A percentile compares a stretch with the other conserved stretches of the same genome.
Evolutionary conservation across 2,888 invertebrate genomes (phyloP).

Genomic region (Amphimallon solstitiale): DNA sequence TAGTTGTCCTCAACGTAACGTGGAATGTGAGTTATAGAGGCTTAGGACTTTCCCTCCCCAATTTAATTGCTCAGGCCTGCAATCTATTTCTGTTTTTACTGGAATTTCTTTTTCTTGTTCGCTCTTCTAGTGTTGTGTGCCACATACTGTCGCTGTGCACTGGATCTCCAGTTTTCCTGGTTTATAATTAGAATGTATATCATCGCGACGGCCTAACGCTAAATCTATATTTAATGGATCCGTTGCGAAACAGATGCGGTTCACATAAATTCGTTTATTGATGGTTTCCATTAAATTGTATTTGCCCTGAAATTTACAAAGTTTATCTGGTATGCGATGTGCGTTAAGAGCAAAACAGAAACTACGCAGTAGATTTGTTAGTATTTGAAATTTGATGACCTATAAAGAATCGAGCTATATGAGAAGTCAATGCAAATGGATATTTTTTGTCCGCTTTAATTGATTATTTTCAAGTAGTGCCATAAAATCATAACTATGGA

Average conservation of each 20-base stretch:
- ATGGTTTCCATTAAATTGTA: neutral
- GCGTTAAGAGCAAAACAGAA: too few species aligned
- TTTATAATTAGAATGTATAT: constrained; percentile 28
- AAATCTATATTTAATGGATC: constrained; percentile 28
- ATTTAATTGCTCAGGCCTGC: constrained; percentile 1
- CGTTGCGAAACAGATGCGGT: constrained; percentile 3
- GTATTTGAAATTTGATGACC: too few species aligned
- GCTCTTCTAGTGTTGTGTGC: constrained; percentile 7
- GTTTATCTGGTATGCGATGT: too few species aligned
- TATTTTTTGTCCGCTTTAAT: too few species aligned
- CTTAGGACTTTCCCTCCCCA: neutral
- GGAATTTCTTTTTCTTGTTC: constrained; percentile 24
- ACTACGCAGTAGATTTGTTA: too few species aligned
- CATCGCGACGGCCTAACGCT: constrained; percentile 15
- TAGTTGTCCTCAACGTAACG: constrained; percentile 14
- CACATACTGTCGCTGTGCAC: constrained; percentile 12
- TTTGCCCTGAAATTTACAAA: too few species aligned
- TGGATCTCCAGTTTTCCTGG: constrained; percentile 28
- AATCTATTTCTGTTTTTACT: constrained; percentile 30
- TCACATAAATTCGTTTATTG: neutral
- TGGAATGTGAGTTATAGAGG: constrained; percentile 14
- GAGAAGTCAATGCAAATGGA: too few species aligned
- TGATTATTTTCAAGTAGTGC: too few species aligned
- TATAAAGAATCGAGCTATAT: too few species aligned
- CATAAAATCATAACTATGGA: too few species aligned